These are phyloP conservation scores for Sminthurinus aureus DNA, from an alignment of 2,888 invertebrate species.

Conservation along the genomic window DNA sequence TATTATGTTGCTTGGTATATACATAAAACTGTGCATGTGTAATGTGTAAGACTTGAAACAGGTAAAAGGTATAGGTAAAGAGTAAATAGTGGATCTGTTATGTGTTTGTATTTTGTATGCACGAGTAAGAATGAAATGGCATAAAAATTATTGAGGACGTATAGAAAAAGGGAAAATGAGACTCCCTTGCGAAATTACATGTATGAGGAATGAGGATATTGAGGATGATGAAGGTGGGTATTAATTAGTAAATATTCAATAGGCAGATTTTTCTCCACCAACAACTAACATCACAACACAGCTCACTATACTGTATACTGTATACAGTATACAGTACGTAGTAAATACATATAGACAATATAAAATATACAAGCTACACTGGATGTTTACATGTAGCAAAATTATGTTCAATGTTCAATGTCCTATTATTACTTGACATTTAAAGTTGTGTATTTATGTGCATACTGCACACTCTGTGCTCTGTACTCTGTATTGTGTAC, in stretches of 20 bases:
- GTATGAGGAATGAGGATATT: too few relatives aligned
- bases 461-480: neutral
- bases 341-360: too few relatives aligned
- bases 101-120: neutral
- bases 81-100: too few relatives aligned
- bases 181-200: conserved; percentile 25
- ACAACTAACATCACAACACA: too few relatives aligned
- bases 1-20: neutral
- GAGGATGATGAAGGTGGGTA: conserved; percentile 4
- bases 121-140: neutral
- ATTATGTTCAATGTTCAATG: neutral
- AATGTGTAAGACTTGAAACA: neutral
- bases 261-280: conserved; percentile 4
- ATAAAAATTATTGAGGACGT: conserved; percentile 13
- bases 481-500: conserved; percentile 14
- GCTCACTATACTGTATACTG: neutral
- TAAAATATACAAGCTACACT: too few relatives aligned
- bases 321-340: too few relatives aligned
- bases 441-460: neutral
- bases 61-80: neutral
- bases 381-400: neutral
- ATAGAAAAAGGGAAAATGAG: conserved; percentile 6
- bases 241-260: conserved; percentile 35
- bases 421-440: neutral
- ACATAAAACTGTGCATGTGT: too few relatives aligned